Evolutionary conservation across 2,888 invertebrate species (phyloP), one percentile per base, ranked within the genome.

Genomic region (Eurytoma californica): DNA sequence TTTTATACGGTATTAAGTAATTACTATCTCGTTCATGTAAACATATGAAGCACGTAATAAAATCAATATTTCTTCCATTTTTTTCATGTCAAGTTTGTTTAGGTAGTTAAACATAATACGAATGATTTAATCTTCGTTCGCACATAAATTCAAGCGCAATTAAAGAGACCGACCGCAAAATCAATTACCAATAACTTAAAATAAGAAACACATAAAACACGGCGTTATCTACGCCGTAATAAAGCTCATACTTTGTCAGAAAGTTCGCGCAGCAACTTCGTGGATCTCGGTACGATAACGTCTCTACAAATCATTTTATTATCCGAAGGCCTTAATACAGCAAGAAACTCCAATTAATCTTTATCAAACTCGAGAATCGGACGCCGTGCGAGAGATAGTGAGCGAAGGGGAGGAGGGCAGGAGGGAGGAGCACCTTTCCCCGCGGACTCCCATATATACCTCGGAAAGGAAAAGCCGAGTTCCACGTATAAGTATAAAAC

Each of bases 341-440:
- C 28, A 49, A 18, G 55, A 78, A 77, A 70, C 60, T 79, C 65
- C 65, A 79, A 79, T 79, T 74, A 79, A 79, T 74, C 79, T 74
- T 79, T 74, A 79, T 79, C 74, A 70, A 63, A 63, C 30, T 18
- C 30, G n/a, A 57, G 39, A 69, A 77, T 77, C 77, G 63, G 69
- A 68, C 39, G 39, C 39, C 39, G 39, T 39, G 39, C 39, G 39
- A 39, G 39, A 39, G 39, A 39, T 39, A 39, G 39, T 9, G 39
- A 39, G 39, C 39, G 39, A 39, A 39, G 39, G 39, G 9, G 39
- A 24, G 39, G 9, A 9, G 39, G 39, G 39, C 4, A 39, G 39
- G 7, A 7, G 3, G 39, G 7, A 63, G 16, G 68, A 39, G 18
- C 30, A 60, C 30, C 63, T 39, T 47, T 12, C 30, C 39, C 63